A percentile compares a stretch with the other conserved stretches of the same genome.
phyloP scores from a whole-genome alignment of 2,113 vertebrate species.

The Dolichallabes microphthalmus region DNA sequence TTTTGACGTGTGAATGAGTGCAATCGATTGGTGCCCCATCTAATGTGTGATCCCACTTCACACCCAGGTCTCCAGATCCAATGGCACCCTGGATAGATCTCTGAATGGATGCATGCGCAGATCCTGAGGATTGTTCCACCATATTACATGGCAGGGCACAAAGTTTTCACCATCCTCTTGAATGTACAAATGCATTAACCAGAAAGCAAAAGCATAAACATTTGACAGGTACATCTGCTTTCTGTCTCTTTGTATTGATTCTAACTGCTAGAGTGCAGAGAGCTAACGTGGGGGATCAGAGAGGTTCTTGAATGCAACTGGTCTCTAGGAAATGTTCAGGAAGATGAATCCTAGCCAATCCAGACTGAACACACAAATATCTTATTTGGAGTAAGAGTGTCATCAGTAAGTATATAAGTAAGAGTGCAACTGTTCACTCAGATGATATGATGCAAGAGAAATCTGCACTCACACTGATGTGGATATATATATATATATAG shows the following conservation, averaged over 20 bases:
- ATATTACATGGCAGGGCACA: not conserved
- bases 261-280: not conserved
- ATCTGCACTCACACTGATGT: not conserved
- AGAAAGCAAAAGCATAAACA: not conserved
- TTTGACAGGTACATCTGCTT: not conserved
- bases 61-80: not conserved
- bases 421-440: not conserved
- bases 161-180: not conserved
- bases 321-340: not conserved
- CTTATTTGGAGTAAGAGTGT: too few relatives aligned
- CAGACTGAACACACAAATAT: not conserved
- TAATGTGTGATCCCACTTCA: not conserved
- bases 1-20: not conserved
- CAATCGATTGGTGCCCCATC: not conserved
- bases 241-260: not conserved
- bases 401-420: too few relatives aligned
- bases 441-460: not conserved
- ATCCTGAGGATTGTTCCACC: not conserved
- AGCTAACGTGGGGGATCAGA: not conserved
- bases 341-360: not conserved
- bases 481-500: not conserved
- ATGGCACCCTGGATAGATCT: too few relatives aligned
- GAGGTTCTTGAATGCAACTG: not conserved
- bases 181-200: not conserved
- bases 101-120: too few relatives aligned